Base-by-base conservation (phyloP, 2,888 invertebrate genomes). In the Conchocele bisecta region DNA sequence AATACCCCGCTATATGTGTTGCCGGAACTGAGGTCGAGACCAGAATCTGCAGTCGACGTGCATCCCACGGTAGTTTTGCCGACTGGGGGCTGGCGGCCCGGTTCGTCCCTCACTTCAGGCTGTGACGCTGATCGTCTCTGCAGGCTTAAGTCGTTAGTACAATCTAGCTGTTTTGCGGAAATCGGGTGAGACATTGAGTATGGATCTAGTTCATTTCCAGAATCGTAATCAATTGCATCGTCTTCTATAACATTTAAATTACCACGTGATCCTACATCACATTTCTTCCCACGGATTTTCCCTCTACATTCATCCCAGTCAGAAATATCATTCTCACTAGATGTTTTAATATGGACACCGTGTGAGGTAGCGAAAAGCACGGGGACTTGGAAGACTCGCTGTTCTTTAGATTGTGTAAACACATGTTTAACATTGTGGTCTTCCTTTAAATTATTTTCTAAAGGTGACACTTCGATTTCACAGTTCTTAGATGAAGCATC, bases 201-300 rank as follows among this genome's bases (percentile, higher is more conserved):
- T 15, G 81, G 85, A 57, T 88, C 88, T 13, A 77, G 54, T 53
- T 88, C 87, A 44, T 81, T 79, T 42, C 81, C 79, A 2, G 87
- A 88, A 71, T 89, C 89, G 66, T 88, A 89, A 71, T 89, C 89
- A 72, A 88, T 89, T 28, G 89, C 88, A 44, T 89, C 88, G 13
- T 79, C 84, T 51, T 82, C 77, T 3, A 81, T 37, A 13, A 68
- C 80, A 33, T 87, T 74, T 3, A 82, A 48, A 26, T 83, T 80
- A 35, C 82, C 83, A 26, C 77, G 82, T 6, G 86, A 83, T 17
- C 84, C 86, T 17, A 89, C 88, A 74, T 89, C 89, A 78, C 89
- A 86, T 60, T 86, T 85, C 48, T 76, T 83, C 5, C 83, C 83
- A 15, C 65, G 53, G 2, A 79, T 31, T 9, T 50, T 48, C n/a